Evolutionary conservation across 2,113 vertebrate species (phyloP).

Genomic region (Hemiprocne comata): DNA sequence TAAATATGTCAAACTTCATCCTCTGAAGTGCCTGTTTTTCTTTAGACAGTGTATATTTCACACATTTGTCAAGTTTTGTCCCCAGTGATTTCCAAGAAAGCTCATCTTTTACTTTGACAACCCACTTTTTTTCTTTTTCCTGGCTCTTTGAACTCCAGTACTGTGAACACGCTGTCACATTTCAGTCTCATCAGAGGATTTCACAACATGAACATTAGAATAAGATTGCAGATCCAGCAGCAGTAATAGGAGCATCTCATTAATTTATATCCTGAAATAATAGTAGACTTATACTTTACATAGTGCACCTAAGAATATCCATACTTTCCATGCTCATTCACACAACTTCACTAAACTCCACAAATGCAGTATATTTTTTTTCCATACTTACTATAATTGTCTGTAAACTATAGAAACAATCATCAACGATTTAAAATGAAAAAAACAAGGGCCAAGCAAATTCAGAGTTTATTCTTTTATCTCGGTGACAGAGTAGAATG

Average conservation of each 20-base stretch:
- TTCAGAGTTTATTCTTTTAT: neutral
- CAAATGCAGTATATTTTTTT: neutral
- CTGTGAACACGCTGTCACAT: neutral
- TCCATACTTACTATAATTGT: neutral
- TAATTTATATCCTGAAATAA: neutral
- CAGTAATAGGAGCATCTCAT: neutral
- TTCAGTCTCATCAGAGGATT: neutral
- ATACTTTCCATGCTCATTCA: neutral
- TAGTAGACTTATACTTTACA: neutral
- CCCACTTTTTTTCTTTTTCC: too few species aligned
- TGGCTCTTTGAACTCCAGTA: neutral
- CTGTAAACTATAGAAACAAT: neutral
- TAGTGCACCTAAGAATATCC: neutral
- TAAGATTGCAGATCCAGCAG: neutral
- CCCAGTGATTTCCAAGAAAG: neutral
- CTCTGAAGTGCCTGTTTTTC: neutral
- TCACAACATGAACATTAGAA: neutral
- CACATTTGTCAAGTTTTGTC: neutral
- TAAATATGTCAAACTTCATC: neutral
- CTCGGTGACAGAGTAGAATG: neutral
- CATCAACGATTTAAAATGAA: neutral
- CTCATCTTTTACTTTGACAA: neutral
- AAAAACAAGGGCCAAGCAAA: neutral
- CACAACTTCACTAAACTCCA: neutral
- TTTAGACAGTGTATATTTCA: neutral